Evolutionary conservation across 37 sponge, comb jelly and placozoan genomes (phyloP).

Genomic region (Cliona cf. orientalis): DNA sequence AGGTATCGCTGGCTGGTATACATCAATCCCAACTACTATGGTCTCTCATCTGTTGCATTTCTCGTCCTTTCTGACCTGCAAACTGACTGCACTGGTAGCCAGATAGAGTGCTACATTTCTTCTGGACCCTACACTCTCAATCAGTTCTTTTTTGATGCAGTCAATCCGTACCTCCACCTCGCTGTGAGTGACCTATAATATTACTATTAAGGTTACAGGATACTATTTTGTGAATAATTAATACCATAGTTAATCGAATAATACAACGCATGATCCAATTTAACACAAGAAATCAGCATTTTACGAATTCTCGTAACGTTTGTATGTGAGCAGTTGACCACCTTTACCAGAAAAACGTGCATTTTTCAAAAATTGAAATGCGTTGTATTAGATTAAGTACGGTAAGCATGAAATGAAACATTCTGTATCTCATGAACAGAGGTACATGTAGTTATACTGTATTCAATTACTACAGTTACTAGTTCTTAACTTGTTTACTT

Average conservation of each 20-base stretch:
- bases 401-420: neutral
- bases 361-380: too few relatives aligned
- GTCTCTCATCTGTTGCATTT: slow-evolving; percentile 68
- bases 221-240: neutral
- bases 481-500: too few relatives aligned
- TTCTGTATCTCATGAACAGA: too few relatives aligned
- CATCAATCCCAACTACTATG: slow-evolving; percentile 94
- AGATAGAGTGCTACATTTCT: slow-evolving; percentile 69
- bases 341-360: too few relatives aligned
- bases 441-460: too few relatives aligned
- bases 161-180: slow-evolving; percentile 76
- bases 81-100: slow-evolving; percentile 39
- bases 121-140: slow-evolving; percentile 67
- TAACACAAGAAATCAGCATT: too few relatives aligned
- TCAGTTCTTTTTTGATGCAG: slow-evolving; percentile 58
- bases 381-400: neutral
- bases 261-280: too few relatives aligned
- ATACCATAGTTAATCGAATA: neutral
- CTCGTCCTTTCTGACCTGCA: slow-evolving; percentile 56
- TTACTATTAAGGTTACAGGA: too few relatives aligned
- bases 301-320: too few relatives aligned
- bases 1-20: slow-evolving; percentile 78
- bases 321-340: too few relatives aligned
- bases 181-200: slow-evolving; percentile 32
- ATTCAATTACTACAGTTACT: too few relatives aligned